phyloP scores from a whole-genome alignment of 2,113 vertebrate species.

The Aythya baeri region DNA sequence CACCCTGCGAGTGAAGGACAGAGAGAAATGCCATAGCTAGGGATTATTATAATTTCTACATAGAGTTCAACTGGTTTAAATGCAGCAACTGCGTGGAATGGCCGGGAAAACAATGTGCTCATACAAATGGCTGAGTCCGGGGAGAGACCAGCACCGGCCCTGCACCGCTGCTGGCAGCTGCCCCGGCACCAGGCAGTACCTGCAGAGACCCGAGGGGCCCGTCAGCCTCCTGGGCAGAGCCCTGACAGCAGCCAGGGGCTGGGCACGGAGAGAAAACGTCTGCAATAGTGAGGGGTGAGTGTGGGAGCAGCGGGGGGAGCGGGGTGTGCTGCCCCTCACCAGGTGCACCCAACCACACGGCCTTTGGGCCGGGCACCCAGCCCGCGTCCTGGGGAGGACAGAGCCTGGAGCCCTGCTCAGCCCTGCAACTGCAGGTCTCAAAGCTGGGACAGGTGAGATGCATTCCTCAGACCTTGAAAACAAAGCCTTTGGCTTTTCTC shows the following conservation, averaged over 20 bases:
- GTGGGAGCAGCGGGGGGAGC: too few species aligned
- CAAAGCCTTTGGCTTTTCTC: background rate
- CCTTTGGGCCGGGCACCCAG: too few species aligned
- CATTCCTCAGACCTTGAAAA: background rate
- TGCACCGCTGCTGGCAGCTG: background rate
- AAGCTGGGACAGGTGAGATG: background rate
- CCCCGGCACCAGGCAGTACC: too few species aligned
- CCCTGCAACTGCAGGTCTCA: fast-evolving
- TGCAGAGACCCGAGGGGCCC: too few species aligned
- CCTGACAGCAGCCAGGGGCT: too few species aligned
- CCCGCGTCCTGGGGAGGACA: too few species aligned
- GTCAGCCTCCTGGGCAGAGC: too few species aligned
- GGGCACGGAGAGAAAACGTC: too few species aligned
- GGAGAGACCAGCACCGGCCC: background rate
- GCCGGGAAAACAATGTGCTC: background rate
- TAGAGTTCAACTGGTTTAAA: background rate
- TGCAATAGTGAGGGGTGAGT: too few species aligned
- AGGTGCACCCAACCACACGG: too few species aligned
- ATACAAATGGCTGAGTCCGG: background rate
- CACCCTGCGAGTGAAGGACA: constrained; percentile 8
- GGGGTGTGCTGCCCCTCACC: too few species aligned
- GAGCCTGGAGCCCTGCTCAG: background rate
- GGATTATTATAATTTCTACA: background rate
- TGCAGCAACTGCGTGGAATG: background rate
- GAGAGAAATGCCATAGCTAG: constrained; percentile 20